Evolutionary conservation across 2,113 vertebrate genomes (phyloP), one percentile per base, ranked within the genome.

Genomic region (Poecile atricapillus): DNA sequence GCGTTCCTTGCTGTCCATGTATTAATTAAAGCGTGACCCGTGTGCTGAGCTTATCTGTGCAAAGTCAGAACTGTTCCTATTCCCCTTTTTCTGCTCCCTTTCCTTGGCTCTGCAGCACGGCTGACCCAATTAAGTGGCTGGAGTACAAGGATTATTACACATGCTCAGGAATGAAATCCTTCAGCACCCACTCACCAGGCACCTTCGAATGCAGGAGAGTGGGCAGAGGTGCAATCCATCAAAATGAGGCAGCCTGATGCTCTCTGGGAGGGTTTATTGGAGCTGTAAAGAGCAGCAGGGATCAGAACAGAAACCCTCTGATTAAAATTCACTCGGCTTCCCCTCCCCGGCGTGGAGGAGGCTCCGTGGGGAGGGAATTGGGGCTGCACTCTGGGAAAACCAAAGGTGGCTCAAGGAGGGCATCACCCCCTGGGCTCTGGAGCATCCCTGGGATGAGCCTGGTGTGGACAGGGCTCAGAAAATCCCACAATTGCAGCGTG

Each of bases 181-280:
- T 78, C 73, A 65, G 28, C 15, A 14, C 15, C 37, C 62, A 7
- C 17, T 91, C 95, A 97, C 84, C 87, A 96, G 92, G 58, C 50
- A 73, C 74, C 95, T 97, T 92, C 63, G 93, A 89, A 96, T 95
- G 87, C 97, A 83, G 46, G 91, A 67, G 73, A 90, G 87, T 25
- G 92, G 94, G 89, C 75, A 94, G 93, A 94, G 93, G 90, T 70
- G 90, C 96, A 60, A 96, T 96, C 95, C 93, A 95, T 96, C 96
- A 91, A 63, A 87, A 84, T 76, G 77, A 94, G 83, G 94, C 84
- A 55, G 60, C 31, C n/a, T 67, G 90, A 56, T 87, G 2, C 91
- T 78, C 94, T 77, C 89, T 93, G 62, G 47, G 77, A 44, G 53
- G 64, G 86, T 73, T 96, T 95, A 93, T 84, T 95, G 91, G 87